phyloP scores from a whole-genome alignment of 2,113 vertebrate species.

The Vicugna pacos region DNA sequence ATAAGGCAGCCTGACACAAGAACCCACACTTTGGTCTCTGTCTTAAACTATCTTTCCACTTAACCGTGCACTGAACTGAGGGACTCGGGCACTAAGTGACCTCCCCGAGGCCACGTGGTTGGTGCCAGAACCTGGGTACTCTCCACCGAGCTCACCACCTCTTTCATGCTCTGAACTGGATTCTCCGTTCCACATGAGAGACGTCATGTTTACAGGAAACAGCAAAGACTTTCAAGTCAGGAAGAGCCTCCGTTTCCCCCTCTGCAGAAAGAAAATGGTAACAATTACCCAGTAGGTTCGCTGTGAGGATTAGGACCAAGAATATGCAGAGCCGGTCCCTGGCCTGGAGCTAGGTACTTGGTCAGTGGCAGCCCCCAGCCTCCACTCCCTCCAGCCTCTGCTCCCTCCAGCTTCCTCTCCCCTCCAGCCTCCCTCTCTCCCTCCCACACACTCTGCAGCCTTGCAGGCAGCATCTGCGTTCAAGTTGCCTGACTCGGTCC shows the following conservation, averaged over 20 bases:
- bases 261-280: background rate
- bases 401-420: background rate
- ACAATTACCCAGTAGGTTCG: background rate
- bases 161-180: background rate
- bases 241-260: background rate
- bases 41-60: background rate
- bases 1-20: background rate
- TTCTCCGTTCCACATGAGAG: background rate
- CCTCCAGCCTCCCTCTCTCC: background rate
- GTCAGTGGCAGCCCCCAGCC: background rate
- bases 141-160: background rate
- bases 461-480: background rate
- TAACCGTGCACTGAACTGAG: background rate
- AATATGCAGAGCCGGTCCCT: background rate
- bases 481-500: constrained; percentile 2
- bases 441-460: background rate
- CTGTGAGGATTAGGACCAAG: background rate
- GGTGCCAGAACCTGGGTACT: background rate
- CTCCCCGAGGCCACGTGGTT: background rate
- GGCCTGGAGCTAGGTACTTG: background rate
- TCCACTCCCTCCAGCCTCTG: background rate
- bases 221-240: background rate
- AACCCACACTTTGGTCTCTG: background rate
- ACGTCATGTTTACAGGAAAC: background rate
- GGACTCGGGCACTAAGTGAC: background rate